phyloP scores from a whole-genome alignment of 2,797 vertebrate species.

The Amblyraja radiata region DNA sequence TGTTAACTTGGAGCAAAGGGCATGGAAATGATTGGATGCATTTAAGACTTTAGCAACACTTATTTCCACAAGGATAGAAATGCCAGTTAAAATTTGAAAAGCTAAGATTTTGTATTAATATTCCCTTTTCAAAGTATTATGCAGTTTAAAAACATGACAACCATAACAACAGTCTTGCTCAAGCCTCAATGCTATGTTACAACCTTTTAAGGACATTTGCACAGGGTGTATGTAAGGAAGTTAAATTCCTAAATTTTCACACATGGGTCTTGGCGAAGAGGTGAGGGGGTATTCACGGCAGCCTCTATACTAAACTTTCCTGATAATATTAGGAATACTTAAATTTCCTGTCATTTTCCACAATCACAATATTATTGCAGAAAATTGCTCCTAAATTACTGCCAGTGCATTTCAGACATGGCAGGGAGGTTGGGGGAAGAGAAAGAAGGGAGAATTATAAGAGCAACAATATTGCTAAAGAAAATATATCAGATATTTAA shows the following conservation, averaged over 20 bases:
- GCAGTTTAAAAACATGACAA: slow-evolving; percentile 9
- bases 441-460: slow-evolving; percentile 44
- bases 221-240: neutral
- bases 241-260: slow-evolving; percentile 20
- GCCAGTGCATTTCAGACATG: slow-evolving; percentile 52
- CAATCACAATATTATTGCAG: slow-evolving; percentile 35
- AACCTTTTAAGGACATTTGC: neutral
- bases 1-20: neutral
- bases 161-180: neutral
- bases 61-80: neutral
- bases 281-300: neutral
- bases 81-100: neutral
- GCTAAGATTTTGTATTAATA: neutral
- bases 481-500: neutral
- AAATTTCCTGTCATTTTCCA: neutral
- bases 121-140: slow-evolving; percentile 34
- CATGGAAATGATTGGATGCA: neutral
- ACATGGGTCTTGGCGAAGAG: neutral
- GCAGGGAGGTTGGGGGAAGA: slow-evolving; percentile 35
- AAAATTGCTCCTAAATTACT: slow-evolving; percentile 44
- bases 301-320: neutral
- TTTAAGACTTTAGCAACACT: neutral
- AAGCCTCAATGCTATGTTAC: neutral
- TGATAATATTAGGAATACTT: neutral
- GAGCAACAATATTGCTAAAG: slow-evolving; percentile 43